Evolutionary conservation across 2,888 invertebrate species (phyloP).

Genomic region (Neria commutata): DNA sequence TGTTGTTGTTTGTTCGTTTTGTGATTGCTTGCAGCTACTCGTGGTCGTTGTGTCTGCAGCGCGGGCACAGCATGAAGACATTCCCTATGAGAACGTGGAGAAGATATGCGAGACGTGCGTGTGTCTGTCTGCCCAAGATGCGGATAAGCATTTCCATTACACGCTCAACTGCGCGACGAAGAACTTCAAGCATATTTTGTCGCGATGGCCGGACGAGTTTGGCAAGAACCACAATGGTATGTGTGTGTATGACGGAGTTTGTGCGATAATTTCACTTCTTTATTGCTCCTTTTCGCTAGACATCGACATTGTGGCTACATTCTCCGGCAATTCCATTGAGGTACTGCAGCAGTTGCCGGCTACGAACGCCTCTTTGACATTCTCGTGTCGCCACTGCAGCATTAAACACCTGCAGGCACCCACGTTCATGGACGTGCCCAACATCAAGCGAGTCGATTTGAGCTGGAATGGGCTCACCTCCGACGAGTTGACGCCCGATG

Average conservation of each 20-base stretch:
- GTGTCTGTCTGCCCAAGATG: conserved; percentile 48
- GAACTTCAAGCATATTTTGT: conserved; percentile 56
- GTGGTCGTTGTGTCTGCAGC: conserved; percentile 9
- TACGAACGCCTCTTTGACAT: conserved; percentile 52
- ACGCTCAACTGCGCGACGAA: conserved; percentile 51
- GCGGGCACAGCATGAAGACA: conserved; percentile 48
- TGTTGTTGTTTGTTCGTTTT: too few species aligned
- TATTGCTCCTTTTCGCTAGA: conserved; percentile 26
- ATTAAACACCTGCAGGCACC: conserved; percentile 53
- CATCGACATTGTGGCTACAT: conserved; percentile 51
- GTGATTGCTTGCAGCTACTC: conserved; percentile 38
- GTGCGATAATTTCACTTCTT: not conserved
- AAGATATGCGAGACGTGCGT: conserved; percentile 55
- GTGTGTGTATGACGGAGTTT: not conserved
- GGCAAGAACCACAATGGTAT: conserved; percentile 49
- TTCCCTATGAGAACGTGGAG: conserved; percentile 53
- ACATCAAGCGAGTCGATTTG: conserved; percentile 56
- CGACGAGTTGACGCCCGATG: conserved; percentile 68
- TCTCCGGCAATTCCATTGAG: conserved; percentile 54
- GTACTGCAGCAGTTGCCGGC: conserved; percentile 57
- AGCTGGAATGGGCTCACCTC: conserved; percentile 58
- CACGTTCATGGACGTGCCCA: conserved; percentile 58
- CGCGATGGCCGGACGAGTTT: conserved; percentile 58
- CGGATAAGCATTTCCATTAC: conserved; percentile 39
- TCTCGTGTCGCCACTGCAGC: conserved; percentile 57